Evolutionary conservation across 2,888 invertebrate species (phyloP).

Genomic region (Phengaris alcon): DNA sequence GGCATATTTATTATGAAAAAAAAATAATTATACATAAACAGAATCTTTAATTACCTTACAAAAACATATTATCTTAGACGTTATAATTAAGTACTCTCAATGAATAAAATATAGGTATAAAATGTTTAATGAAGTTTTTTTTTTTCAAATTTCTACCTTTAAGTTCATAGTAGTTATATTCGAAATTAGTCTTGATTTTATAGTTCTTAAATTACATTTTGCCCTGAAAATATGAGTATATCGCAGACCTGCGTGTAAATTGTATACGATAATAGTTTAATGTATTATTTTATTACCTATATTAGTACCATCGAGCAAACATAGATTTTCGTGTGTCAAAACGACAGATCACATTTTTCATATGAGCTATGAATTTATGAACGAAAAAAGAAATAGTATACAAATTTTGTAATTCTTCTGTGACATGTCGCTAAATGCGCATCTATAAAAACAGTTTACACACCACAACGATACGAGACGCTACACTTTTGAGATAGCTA

Average conservation of each 20-base stretch:
- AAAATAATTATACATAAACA: slow-evolving; percentile 13
- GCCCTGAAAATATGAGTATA: neutral
- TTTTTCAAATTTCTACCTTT: too few species aligned
- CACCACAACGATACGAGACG: too few species aligned
- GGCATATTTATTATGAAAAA: too few species aligned
- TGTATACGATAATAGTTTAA: neutral
- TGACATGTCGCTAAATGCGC: neutral
- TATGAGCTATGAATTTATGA: neutral
- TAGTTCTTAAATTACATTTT: neutral
- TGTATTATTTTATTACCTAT: neutral
- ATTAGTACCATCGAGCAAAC: neutral
- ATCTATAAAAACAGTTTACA: neutral
- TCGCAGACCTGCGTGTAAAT: slow-evolving; percentile 3
- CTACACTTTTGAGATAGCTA: too few species aligned
- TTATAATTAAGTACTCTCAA: neutral
- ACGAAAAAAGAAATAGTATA: neutral
- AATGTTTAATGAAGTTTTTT: too few species aligned
- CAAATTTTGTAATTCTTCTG: neutral
- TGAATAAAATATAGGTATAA: neutral
- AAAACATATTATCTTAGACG: neutral
- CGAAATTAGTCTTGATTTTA: neutral
- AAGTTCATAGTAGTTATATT: too few species aligned
- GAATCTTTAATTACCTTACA: neutral
- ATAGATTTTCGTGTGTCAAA: neutral
- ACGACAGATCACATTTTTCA: neutral